Evolutionary conservation across 2,113 vertebrate genomes (phyloP), one percentile per base, ranked within the genome.

Genomic region (Aythya baeri): DNA sequence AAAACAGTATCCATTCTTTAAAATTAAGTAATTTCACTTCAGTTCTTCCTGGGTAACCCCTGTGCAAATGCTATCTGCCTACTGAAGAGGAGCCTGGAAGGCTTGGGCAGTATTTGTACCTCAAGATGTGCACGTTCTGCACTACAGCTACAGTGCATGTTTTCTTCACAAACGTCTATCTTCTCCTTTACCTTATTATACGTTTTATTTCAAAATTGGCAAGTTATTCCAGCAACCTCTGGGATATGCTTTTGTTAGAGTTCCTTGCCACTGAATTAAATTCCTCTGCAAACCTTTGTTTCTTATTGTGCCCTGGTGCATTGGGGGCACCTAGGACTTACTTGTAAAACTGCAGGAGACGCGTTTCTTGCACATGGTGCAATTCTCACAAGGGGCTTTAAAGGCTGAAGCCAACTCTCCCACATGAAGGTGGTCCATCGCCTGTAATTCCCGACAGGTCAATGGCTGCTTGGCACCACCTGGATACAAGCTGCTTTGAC

Each of bases 271-370:
- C 82, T 72, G 78, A 89, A 85, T 92, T 92, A 62, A 86, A 86
- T 67, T 90, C 83, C 95, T 95, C 91, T 63, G 63, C 41, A 88
- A 95, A 96, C 27, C 32, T 90, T 96, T 80, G 41, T 65, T 89
- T 95, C 91, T 94, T 91, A 96, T 82, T 89, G 66, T 83, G 76
- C 91, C 93, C 95, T 84, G 86, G 94, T 96, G 93, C 67, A 84
- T 88, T 93, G 76, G 59, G 68, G 71, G n/a, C 90, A 96, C 94
- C 84, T 25, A 80, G 92, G 93, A 72, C 74, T 88, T 73, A 34
- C 94, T 97, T 96, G 93, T 98, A 97, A 98, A 98, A 97, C 95
- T 73, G 43, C 94, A 94, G 95, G 97, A 44, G 11, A 86, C 1
- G 1, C 20, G 80, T 97, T 97, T 96, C 97, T 97, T 95, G 91